Percentiles rank a stretch among this genome's conserved stretches.
Evolutionary conservation across 2,888 invertebrate genomes (phyloP).

Genomic region (Sesia apiformis): DNA sequence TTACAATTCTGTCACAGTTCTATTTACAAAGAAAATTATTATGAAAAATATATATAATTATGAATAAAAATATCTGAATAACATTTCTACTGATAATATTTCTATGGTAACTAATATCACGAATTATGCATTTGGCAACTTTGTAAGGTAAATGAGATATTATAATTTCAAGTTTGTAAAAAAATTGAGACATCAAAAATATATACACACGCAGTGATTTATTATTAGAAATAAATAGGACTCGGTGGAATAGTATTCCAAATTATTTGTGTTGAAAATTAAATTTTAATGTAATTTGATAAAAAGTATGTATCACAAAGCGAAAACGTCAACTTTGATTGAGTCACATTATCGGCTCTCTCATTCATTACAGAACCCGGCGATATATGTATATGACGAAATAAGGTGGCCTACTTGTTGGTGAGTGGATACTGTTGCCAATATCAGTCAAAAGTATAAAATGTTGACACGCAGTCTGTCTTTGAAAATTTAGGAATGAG

Average conservation of each 20-base stretch:
- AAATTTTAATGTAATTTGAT: conserved; percentile 8
- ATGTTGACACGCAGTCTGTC: no score
- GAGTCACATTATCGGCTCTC: no score
- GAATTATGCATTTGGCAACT: conserved; percentile 39
- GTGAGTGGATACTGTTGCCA: no score
- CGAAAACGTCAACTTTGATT: conserved; percentile 32
- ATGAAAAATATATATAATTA: conserved; percentile 12
- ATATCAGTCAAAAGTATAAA: no score
- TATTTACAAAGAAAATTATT: conserved; percentile 50
- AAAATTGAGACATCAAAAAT: no score
- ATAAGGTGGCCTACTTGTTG: no score
- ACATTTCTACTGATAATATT: conserved; percentile 12
- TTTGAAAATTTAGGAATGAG: no score
- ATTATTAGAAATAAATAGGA: conserved; percentile 42
- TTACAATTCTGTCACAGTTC: conserved; percentile 47
- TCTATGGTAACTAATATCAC: conserved; percentile 72
- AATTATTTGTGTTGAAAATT: conserved; percentile 22
- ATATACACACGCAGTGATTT: not conserved
- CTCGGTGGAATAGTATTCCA: conserved; percentile 42
- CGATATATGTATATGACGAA: no score
- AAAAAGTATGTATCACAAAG: conserved; percentile 30
- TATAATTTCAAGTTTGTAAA: conserved; percentile 7
- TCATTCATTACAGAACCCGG: no score
- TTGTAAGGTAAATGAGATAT: conserved; percentile 1
- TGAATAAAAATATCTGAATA: conserved; percentile 15